Evolutionary conservation across 2,888 invertebrate species (phyloP).

Genomic region (Andrena flavipes): DNA sequence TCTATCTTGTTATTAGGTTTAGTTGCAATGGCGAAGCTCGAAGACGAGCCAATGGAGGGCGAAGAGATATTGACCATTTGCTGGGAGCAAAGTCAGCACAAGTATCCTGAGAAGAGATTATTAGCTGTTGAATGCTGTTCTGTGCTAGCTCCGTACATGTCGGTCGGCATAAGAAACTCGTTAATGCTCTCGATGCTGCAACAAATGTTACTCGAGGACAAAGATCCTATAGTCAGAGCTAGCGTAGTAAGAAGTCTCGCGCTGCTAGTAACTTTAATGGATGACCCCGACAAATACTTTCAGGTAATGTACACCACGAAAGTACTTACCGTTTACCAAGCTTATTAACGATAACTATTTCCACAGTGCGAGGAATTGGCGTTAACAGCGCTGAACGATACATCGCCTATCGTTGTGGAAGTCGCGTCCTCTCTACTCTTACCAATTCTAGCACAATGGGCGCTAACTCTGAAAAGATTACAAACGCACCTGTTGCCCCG

Average conservation of each 20-base stretch:
- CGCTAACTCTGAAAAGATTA: slow-evolving; percentile 86
- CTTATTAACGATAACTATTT: slow-evolving; percentile 6
- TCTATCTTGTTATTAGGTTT: slow-evolving; percentile 80
- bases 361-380: slow-evolving; percentile 87
- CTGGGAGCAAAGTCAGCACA: slow-evolving; percentile 90
- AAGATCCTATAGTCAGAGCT: slow-evolving; percentile 87
- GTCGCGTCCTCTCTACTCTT: slow-evolving; percentile 86
- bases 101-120: slow-evolving; percentile 88
- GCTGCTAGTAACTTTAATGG: slow-evolving; percentile 87
- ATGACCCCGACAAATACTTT: slow-evolving; percentile 88
- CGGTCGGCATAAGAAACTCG: slow-evolving; percentile 88
- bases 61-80: slow-evolving; percentile 90
- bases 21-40: slow-evolving; percentile 84
- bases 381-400: slow-evolving; percentile 87
- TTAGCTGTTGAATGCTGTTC: slow-evolving; percentile 90
- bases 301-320: slow-evolving; percentile 76
- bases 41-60: slow-evolving; percentile 86
- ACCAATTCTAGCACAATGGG: slow-evolving; percentile 89
- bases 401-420: slow-evolving; percentile 86
- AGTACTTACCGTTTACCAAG: slow-evolving; percentile 8
- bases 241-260: slow-evolving; percentile 88
- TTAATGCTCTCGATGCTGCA: slow-evolving; percentile 90
- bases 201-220: slow-evolving; percentile 89
- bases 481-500: slow-evolving; percentile 86
- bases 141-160: slow-evolving; percentile 88